Percentiles rank a stretch among this genome's conserved stretches.
phyloP scores from a whole-genome alignment of 2,888 invertebrate species.

The Tachina lurida region DNA sequence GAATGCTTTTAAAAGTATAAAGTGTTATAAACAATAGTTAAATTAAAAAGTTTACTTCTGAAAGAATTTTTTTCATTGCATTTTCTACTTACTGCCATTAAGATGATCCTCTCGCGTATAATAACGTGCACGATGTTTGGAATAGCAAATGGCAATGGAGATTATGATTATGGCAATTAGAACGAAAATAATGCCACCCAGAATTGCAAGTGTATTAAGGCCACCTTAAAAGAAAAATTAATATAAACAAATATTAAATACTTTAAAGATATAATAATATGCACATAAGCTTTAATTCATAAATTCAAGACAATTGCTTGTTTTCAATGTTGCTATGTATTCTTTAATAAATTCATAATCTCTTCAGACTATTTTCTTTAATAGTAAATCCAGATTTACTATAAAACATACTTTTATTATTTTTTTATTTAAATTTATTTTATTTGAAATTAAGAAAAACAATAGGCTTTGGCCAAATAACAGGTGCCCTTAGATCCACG shows the following conservation, averaged over 20 bases:
- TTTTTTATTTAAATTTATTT: too few species aligned
- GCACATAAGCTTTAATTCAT: constrained; percentile 4
- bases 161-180: constrained; percentile 81
- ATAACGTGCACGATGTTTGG: constrained; percentile 88
- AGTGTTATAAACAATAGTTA: constrained; percentile 58
- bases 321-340: not conserved
- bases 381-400: too few species aligned
- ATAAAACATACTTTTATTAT: too few species aligned
- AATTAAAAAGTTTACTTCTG: constrained; percentile 58
- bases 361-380: too few species aligned
- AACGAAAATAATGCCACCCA: constrained; percentile 83
- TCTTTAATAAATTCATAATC: too few species aligned
- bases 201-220: constrained; percentile 83
- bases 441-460: too few species aligned
- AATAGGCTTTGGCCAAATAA: too few species aligned
- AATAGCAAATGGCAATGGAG: constrained; percentile 84
- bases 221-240: constrained; percentile 82
- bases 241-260: not conserved
- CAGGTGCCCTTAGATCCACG: too few species aligned
- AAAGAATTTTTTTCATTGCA: constrained; percentile 28
- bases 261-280: constrained; percentile 17
- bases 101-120: constrained; percentile 90
- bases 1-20: not conserved
- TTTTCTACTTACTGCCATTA: constrained; percentile 78
- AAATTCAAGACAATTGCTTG: not conserved